Conservation (phyloP, 2,888 invertebrate species). For the Drosophila mercatorum region DNA sequence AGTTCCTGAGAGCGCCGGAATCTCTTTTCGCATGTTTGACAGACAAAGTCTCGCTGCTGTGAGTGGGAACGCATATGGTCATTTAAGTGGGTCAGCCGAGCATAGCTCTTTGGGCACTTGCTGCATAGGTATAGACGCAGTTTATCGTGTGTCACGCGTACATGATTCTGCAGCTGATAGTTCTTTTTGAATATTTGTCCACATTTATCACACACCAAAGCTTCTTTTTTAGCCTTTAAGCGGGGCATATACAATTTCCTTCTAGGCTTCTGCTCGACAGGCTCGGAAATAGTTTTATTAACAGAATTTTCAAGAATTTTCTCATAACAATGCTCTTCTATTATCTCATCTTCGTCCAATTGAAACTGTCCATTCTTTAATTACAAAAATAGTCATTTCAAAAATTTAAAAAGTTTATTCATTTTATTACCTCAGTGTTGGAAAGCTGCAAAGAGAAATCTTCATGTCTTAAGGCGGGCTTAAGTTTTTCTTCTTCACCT, state of each 20-base stretch:
- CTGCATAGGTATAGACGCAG: conserved; percentile 11
- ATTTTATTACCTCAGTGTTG: neutral
- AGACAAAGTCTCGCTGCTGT: conserved; percentile 53
- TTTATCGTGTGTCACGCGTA: neutral
- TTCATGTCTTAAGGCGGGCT: neutral
- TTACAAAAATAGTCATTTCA: neutral
- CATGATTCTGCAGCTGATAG: conserved; percentile 3
- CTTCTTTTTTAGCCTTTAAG: neutral
- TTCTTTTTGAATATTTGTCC: conserved; percentile 4
- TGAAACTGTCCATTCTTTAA: neutral
- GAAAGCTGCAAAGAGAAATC: neutral
- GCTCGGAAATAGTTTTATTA: no score
- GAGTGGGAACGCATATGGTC: conserved; percentile 42
- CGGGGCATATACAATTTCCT: neutral
- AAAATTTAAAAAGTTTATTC: neutral
- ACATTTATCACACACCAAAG: conserved; percentile 13
- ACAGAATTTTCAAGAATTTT: neutral
- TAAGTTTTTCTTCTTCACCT: neutral
- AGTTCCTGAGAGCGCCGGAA: conserved; percentile 59
- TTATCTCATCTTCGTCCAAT: neutral
- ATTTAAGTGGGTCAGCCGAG: conserved; percentile 8
- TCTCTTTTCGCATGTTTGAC: conserved; percentile 53
- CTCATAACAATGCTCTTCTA: neutral
- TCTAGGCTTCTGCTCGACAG: neutral
- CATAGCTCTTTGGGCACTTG: conserved; percentile 9